Evolutionary conservation across 2,113 vertebrate genomes (phyloP).

Genomic region (Labeo rohita): DNA sequence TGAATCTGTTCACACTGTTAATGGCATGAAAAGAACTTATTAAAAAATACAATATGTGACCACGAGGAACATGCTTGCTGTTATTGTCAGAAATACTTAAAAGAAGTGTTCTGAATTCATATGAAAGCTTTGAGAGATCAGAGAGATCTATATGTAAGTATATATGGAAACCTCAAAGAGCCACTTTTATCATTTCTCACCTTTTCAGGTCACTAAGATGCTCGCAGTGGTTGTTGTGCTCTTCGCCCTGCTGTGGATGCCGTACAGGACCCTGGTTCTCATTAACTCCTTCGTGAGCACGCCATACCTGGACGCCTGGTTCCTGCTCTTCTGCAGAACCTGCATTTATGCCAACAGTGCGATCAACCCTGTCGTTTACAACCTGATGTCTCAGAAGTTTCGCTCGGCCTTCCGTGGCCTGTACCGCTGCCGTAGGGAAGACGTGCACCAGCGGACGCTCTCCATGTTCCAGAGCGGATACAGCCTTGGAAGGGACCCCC

Average conservation of each 20-base stretch:
- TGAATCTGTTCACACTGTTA: constrained; percentile 14
- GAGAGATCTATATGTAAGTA: not conserved
- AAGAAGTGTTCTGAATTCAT: not conserved
- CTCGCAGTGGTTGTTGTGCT: constrained; percentile 75
- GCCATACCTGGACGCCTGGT: constrained; percentile 79
- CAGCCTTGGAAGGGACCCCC: constrained; percentile 61
- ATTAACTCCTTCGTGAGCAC: constrained; percentile 79
- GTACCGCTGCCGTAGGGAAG: constrained; percentile 70
- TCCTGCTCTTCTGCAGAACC: constrained; percentile 78
- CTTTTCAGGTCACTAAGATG: constrained; percentile 79
- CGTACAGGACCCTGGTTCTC: constrained; percentile 78
- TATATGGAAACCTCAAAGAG: not conserved
- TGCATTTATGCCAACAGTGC: constrained; percentile 83
- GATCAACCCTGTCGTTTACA: constrained; percentile 82
- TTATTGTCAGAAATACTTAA: not conserved
- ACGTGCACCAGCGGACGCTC: constrained; percentile 56
- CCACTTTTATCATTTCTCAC: constrained; percentile 8
- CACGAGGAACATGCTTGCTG: not conserved
- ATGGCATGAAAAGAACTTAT: not conserved
- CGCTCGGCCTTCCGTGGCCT: constrained; percentile 74
- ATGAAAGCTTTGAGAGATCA: not conserved
- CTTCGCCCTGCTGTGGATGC: constrained; percentile 82
- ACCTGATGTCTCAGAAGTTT: constrained; percentile 83
- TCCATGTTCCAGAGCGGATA: constrained; percentile 59
- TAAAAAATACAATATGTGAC: not conserved